phyloP scores from a whole-genome alignment of 2,797 vertebrate species.

The Heliangelus exortis region DNA sequence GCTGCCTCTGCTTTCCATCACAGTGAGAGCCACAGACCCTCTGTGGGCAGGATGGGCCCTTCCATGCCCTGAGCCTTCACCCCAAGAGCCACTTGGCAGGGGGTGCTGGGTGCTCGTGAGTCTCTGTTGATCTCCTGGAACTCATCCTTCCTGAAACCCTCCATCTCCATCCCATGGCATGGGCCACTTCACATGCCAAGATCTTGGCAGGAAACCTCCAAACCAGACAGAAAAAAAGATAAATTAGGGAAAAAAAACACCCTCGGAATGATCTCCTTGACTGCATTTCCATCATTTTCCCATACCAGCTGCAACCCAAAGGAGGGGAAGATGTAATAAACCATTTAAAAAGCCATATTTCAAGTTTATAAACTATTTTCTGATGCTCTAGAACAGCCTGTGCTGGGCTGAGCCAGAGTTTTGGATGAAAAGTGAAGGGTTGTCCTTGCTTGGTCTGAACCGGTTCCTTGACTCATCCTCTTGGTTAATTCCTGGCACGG shows the following conservation, averaged over 20 bases:
- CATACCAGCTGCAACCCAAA: neutral
- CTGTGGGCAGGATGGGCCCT: too few species aligned
- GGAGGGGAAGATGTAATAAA: neutral
- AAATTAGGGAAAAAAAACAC: neutral
- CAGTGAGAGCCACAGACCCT: too few species aligned
- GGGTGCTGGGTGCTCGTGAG: too few species aligned
- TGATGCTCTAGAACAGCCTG: constrained; percentile 51
- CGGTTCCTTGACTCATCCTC: constrained; percentile 61
- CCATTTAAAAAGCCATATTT: constrained; percentile 20
- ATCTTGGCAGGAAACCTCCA: neutral
- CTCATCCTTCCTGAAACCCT: neutral
- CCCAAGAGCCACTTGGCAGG: too few species aligned
- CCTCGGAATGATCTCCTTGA: neutral
- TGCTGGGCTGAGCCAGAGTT: neutral
- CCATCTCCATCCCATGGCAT: fast-evolving
- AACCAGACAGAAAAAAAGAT: neutral
- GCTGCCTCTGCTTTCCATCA: too few species aligned
- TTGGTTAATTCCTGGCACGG: constrained; percentile 61
- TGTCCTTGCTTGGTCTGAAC: constrained; percentile 54
- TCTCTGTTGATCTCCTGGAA: neutral
- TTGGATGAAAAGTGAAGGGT: constrained; percentile 38
- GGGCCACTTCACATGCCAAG: fast-evolving
- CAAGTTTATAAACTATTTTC: constrained; percentile 14
- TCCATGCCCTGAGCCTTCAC: too few species aligned
- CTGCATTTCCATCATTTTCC: neutral